Evolutionary conservation across 2,113 vertebrate genomes (phyloP).

Genomic region (Salminus brasiliensis): DNA sequence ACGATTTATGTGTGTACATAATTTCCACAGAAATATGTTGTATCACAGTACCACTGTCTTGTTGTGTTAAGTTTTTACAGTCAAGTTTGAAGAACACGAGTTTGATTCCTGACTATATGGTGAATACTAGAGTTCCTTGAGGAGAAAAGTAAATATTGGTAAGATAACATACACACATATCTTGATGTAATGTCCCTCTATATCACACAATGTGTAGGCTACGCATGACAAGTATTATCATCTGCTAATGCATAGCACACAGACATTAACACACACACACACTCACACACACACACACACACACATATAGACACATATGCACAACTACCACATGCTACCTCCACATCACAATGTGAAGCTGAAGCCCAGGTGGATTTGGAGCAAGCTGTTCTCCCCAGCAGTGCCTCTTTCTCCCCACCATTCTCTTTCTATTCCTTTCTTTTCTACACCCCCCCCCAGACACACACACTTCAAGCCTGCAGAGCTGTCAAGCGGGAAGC

Average conservation of each 20-base stretch:
- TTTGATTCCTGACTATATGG: too few relatives aligned
- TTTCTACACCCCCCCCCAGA: constrained; percentile 72
- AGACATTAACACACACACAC: too few relatives aligned
- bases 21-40: too few relatives aligned
- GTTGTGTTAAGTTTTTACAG: too few relatives aligned
- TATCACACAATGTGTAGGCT: constrained; percentile 13
- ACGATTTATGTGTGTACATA: too few relatives aligned
- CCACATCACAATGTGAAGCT: constrained; percentile 69
- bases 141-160: too few relatives aligned
- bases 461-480: constrained; percentile 89
- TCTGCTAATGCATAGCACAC: constrained; percentile 53
- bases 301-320: constrained; percentile 27
- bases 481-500: constrained; percentile 93
- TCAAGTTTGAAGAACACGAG: too few relatives aligned
- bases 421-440: background rate
- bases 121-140: too few relatives aligned
- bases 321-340: constrained; percentile 41
- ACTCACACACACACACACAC: constrained; percentile 22
- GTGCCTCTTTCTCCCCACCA: constrained; percentile 73
- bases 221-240: constrained; percentile 3
- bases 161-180: too few relatives aligned
- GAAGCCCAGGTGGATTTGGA: constrained; percentile 94
- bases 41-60: too few relatives aligned
- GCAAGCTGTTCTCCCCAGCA: constrained; percentile 96
- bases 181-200: background rate